A percentile compares a stretch with the other conserved stretches of the same genome.
Conservation (phyloP, 2,797 vertebrate genomes). For the Falco rusticolus region DNA sequence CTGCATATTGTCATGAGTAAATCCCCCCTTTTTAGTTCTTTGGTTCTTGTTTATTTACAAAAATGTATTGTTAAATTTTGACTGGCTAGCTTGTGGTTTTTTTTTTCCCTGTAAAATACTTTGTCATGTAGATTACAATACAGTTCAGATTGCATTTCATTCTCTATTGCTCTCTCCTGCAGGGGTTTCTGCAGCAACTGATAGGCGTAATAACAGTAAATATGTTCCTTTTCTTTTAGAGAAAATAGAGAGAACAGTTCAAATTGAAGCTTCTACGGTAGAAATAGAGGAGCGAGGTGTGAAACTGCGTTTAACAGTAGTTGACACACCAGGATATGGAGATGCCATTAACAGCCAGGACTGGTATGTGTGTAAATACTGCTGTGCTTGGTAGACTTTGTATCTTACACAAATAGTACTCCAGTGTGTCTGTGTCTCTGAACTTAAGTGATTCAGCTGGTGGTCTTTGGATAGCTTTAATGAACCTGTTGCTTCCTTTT, state of each 20-base stretch:
- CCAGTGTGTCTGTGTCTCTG: neutral
- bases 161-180: neutral
- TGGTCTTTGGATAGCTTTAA: neutral
- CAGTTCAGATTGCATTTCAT: neutral
- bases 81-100: neutral
- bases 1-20: neutral
- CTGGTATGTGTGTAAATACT: conserved; percentile 68
- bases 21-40: neutral
- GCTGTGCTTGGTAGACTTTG: neutral
- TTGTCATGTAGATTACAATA: neutral
- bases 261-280: conserved; percentile 80
- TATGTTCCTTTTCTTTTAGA: conserved; percentile 65
- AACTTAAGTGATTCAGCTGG: neutral
- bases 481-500: too few species aligned
- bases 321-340: conserved; percentile 79
- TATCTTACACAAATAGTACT: neutral
- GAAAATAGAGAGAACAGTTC: conserved; percentile 80
- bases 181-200: neutral
- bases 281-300: conserved; percentile 80
- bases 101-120: neutral
- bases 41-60: neutral
- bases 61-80: neutral
- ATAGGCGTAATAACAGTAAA: neutral
- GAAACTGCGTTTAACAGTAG: conserved; percentile 79
- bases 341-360: conserved; percentile 81